Conservation (phyloP, 2,113 vertebrate genomes). For the Caranx melampygus region DNA sequence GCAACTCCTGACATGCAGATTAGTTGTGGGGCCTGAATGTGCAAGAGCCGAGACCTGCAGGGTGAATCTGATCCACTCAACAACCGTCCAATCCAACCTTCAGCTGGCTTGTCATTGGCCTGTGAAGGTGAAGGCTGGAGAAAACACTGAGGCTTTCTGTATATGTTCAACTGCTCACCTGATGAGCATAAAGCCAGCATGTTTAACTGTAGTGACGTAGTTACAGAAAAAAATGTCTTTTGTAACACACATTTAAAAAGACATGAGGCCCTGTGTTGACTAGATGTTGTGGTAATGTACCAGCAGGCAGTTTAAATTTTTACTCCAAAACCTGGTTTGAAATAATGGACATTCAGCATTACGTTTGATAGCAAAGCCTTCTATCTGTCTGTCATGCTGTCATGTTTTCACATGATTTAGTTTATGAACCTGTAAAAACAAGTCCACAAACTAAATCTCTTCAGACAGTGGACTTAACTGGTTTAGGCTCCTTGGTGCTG, state of each 20-base stretch:
- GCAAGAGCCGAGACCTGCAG: neutral
- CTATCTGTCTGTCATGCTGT: neutral
- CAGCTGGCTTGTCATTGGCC: neutral
- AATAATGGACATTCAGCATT: neutral
- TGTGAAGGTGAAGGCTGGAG: neutral
- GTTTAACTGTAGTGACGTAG: neutral
- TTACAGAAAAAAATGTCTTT: neutral
- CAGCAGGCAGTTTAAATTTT: neutral
- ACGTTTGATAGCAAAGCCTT: neutral
- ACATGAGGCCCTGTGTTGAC: neutral
- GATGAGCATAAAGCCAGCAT: neutral
- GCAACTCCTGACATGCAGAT: neutral
- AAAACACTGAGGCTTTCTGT: neutral
- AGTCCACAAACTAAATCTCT: neutral
- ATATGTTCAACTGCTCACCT: neutral
- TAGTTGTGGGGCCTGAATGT: neutral
- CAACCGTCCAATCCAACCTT: neutral
- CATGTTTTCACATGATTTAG: conserved; percentile 9
- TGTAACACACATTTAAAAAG: neutral
- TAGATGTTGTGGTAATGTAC: neutral
- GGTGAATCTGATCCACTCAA: neutral
- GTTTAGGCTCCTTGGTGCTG: conserved; percentile 35
- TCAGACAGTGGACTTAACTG: neutral
- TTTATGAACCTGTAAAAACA: neutral
- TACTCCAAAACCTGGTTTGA: neutral